Percentiles rank a stretch among this genome's conserved stretches.
phyloP scores from a whole-genome alignment of 2,113 vertebrate genomes.

The Lasiurus borealis region DNA sequence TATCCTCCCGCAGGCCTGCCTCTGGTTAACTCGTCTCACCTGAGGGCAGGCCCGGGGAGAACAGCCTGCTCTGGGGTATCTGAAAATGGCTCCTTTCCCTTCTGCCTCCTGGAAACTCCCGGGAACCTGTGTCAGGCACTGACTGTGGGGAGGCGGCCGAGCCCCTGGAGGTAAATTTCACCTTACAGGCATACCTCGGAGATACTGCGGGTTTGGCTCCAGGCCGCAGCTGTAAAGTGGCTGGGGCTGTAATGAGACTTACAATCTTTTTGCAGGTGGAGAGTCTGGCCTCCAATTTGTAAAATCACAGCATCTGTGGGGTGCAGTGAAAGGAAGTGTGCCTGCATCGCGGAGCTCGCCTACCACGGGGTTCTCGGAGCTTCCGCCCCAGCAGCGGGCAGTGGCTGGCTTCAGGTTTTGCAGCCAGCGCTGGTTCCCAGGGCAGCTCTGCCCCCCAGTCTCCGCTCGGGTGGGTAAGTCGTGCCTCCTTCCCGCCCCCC shows the following conservation, averaged over 20 bases:
- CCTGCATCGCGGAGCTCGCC: neutral
- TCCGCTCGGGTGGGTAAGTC: neutral
- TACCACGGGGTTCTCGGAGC: neutral
- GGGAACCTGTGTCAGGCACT: neutral
- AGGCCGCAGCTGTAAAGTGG: neutral
- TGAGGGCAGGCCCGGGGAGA: neutral
- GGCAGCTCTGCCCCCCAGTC: neutral
- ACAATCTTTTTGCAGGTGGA: neutral
- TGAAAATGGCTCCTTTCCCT: neutral
- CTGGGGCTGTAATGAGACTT: neutral
- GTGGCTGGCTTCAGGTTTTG: neutral
- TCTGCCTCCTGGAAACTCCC: neutral
- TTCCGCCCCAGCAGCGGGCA: neutral
- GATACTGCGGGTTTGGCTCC: neutral
- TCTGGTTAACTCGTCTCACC: neutral
- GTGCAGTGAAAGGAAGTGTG: neutral
- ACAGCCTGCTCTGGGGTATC: neutral
- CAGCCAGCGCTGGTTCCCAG: accelerated
- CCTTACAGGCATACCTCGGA: neutral
- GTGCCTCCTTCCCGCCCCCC: accelerated
- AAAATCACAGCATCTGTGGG: neutral
- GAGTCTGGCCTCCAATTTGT: no score
- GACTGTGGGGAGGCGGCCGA: neutral
- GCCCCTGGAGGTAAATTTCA: neutral
- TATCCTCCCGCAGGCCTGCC: neutral